Evolutionary conservation across 2,797 vertebrate species (phyloP).

Genomic region (Rhinichthys osculus): DNA sequence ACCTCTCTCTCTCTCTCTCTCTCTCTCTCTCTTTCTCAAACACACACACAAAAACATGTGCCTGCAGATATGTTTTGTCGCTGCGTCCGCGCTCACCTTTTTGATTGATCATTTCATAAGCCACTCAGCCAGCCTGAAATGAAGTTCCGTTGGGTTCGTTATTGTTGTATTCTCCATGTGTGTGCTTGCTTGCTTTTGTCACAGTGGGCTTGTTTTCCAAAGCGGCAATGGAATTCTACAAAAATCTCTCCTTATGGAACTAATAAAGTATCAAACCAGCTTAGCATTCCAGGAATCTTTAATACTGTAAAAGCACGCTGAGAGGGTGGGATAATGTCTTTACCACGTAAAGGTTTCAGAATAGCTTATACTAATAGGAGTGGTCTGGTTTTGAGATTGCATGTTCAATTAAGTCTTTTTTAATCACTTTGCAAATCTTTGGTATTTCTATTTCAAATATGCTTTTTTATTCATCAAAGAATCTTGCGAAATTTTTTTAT

Average conservation of each 20-base stretch:
- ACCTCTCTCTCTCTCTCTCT: constrained; percentile 5
- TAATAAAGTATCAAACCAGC: constrained; percentile 46
- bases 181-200: constrained; percentile 27
- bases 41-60: constrained; percentile 30
- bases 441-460: not conserved
- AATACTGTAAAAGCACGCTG: constrained; percentile 34
- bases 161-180: constrained; percentile 35
- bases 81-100: constrained; percentile 50
- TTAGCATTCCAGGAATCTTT: constrained; percentile 31
- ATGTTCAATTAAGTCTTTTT: not conserved
- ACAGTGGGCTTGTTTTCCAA: constrained; percentile 43
- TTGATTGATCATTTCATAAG: constrained; percentile 67
- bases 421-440: not conserved
- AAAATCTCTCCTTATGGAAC: constrained; percentile 49
- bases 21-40: not conserved
- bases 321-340: constrained; percentile 2
- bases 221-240: constrained; percentile 32
- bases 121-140: constrained; percentile 47
- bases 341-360: not conserved
- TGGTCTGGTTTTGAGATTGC: not conserved
- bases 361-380: not conserved
- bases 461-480: not conserved
- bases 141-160: constrained; percentile 50
- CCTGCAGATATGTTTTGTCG: constrained; percentile 34
- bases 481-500: not conserved